A percentile compares a stretch with the other conserved stretches of the same genome.
These are phyloP conservation scores for Carollia perspicillata DNA, from an alignment of 2,113 vertebrate genomes.

Conservation along the genomic window DNA sequence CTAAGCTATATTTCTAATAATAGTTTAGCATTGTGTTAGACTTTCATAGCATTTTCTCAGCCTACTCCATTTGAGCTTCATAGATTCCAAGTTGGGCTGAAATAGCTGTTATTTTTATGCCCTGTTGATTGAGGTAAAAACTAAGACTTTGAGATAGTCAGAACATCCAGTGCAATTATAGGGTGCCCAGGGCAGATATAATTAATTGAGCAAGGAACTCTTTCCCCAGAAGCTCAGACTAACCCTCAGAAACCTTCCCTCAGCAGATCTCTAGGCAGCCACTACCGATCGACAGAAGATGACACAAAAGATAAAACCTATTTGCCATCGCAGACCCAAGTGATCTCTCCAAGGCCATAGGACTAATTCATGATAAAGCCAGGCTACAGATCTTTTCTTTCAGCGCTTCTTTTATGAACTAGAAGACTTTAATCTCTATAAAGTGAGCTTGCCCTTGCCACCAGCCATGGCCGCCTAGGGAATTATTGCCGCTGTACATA, in stretches of 20 bases:
- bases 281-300: neutral
- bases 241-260: neutral
- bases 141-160: neutral
- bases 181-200: neutral
- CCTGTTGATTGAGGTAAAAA: conserved; percentile 5
- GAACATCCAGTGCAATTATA: neutral
- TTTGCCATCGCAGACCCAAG: neutral
- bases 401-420: neutral
- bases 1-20: neutral
- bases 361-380: neutral
- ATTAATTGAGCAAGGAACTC: conserved; percentile 7
- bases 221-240: conserved; percentile 36
- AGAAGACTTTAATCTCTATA: neutral
- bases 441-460: neutral
- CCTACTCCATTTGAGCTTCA: conserved; percentile 12
- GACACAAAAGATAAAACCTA: neutral
- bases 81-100: neutral
- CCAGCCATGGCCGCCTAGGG: neutral
- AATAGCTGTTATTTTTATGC: conserved; percentile 26
- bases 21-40: neutral
- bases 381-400: neutral
- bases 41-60: neutral
- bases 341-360: neutral
- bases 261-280: neutral
- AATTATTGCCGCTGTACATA: neutral